A percentile compares a stretch with the other conserved stretches of the same genome.
Evolutionary conservation across 2,888 invertebrate species (phyloP).

Genomic region (Sussaba pulchella): DNA sequence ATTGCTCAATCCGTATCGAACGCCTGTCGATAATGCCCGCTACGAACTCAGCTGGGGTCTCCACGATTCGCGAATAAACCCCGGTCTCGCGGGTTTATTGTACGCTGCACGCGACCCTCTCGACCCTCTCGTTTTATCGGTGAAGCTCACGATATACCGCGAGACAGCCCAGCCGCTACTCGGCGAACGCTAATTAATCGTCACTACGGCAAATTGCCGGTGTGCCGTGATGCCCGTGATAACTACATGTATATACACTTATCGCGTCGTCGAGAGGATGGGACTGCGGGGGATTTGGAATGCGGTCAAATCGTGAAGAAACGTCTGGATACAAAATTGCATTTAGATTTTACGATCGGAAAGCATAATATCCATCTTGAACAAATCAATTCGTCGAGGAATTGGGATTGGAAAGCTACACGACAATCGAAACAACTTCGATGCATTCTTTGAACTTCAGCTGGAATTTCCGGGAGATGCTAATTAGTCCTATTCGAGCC

Average conservation of each 20-base stretch:
- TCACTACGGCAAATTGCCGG: constrained; percentile 63
- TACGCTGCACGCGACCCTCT: constrained; percentile 48
- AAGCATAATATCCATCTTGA: constrained; percentile 4
- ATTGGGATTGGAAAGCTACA: too few relatives aligned
- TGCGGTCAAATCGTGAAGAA: constrained; percentile 59
- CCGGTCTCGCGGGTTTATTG: constrained; percentile 1
- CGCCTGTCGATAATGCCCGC: constrained; percentile 66
- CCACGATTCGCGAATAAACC: constrained; percentile 38
- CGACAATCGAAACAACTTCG: too few relatives aligned
- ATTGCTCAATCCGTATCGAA: constrained; percentile 76
- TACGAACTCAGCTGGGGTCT: constrained; percentile 53
- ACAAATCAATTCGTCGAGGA: not conserved
- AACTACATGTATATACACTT: constrained; percentile 30
- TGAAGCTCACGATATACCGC: constrained; percentile 27
- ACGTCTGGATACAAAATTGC: constrained; percentile 42
- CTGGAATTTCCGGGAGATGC: too few relatives aligned
- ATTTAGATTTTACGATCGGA: constrained; percentile 26
- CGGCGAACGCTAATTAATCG: constrained; percentile 61
- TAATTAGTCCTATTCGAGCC: too few relatives aligned
- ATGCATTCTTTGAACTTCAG: too few relatives aligned
- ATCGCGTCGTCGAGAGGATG: constrained; percentile 51
- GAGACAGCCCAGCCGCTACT: constrained; percentile 40
- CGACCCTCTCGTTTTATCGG: constrained; percentile 47
- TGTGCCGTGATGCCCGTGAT: constrained; percentile 45
- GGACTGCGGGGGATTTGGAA: constrained; percentile 37